Evolutionary conservation across 2,888 invertebrate species (phyloP), one percentile per base, ranked within the genome.

Genomic region (Enchytraeus crypticus): DNA sequence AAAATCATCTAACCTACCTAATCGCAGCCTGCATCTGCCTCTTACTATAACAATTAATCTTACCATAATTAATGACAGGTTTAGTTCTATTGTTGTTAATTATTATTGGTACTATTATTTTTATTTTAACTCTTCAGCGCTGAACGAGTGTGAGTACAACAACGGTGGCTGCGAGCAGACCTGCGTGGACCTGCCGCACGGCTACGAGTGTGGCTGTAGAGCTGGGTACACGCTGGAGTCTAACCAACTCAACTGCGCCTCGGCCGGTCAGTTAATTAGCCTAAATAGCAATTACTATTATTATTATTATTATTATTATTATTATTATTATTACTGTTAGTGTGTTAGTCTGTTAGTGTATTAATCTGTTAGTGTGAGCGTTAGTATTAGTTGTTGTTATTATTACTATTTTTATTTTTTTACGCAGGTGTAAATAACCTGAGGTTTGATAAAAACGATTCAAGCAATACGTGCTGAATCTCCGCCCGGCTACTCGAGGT

Each of bases 111-210:
- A 18, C 11, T 18, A 11, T 21, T 18, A 30, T 30, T 23, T 23
- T 18, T 11, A 29, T 23, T 30, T n/a, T 29, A 5, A 23, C 11
- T n/a, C 11, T 55, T 34, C 30, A 63, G 63, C 49, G 18, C 45
- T 64, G 11, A 64, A 64, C 30, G 62, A 63, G 43, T 64, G 64
- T 33, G 43, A 60, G 29, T 64, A 63, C 55, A 63, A 60, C 60
- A 64, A 64, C 34, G 64, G 62, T 14, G 53, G 57, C n/a, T 64
- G 64, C 46, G 64, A 64, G 49, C 64, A 64, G 26, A 34, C n/a
- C 14, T 64, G 64, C 51, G 59, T 46, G 18, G 64, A 62, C 27
- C 21, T 33, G 26, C 23, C 30, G 18, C 33, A 46, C 38, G 60
- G 64, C 32, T 63, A 64, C 60, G 18, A 29, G 3, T 64, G 64